Conservation (phyloP, 2,888 invertebrate species). For the Ariolimax columbianus region DNA sequence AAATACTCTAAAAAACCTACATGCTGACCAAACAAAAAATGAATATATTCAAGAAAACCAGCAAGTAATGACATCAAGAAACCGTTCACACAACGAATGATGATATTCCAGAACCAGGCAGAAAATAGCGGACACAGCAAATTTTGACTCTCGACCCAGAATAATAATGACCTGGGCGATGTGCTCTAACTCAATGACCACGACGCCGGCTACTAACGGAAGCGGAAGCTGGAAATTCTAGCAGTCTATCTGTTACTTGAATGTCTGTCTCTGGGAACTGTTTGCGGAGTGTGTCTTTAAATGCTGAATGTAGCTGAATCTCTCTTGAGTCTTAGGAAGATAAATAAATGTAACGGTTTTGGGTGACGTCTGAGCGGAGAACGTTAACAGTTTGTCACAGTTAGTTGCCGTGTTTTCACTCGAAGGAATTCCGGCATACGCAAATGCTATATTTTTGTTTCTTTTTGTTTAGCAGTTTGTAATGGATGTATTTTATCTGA, state of each 20-base stretch:
- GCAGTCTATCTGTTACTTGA: slow-evolving; percentile 1
- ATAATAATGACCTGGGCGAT: background rate
- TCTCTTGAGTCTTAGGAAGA: background rate
- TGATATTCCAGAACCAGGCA: background rate
- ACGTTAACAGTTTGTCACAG: background rate
- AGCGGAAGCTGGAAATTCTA: slow-evolving; percentile 7
- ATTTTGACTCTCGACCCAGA: background rate
- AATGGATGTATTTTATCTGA: too few species aligned
- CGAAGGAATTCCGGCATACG: too few species aligned
- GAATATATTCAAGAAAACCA: background rate
- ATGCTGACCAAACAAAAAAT: too few species aligned
- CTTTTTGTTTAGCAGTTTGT: too few species aligned
- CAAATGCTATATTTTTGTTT: too few species aligned
- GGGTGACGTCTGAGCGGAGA: background rate
- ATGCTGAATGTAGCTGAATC: background rate
- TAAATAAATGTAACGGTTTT: background rate
- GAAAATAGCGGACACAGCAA: background rate
- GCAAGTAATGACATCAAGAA: background rate
- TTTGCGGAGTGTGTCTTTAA: slow-evolving; percentile 21
- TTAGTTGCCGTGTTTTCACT: too few species aligned
- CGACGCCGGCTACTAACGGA: slow-evolving; percentile 18
- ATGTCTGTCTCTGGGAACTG: background rate
- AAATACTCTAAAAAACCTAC: too few species aligned
- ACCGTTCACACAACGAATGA: background rate
- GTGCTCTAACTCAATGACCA: background rate